These are phyloP conservation scores for Brachionus sp. DNA, from an alignment of 1,140 invertebrate species.

Conservation along the genomic window DNA sequence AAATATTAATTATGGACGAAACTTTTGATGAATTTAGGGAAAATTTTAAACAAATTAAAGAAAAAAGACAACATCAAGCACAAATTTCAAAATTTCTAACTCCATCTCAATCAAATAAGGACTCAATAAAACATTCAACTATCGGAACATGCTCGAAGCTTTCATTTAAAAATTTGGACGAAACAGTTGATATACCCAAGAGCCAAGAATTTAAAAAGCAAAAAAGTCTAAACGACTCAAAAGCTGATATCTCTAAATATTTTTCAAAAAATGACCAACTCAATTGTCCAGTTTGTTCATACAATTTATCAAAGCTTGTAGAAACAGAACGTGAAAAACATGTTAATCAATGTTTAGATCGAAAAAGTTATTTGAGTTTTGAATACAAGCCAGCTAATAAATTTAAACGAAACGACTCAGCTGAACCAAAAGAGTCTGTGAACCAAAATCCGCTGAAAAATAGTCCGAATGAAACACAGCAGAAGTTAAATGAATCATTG, in stretches of 20 bases:
- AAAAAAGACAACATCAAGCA: constrained; percentile 23
- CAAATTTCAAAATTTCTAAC: constrained; percentile 41
- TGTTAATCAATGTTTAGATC: constrained; percentile 30
- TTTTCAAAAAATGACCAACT: constrained; percentile 18
- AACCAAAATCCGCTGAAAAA: background rate
- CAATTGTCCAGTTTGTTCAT: constrained; percentile 30
- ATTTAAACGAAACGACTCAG: background rate
- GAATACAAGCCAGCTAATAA: background rate
- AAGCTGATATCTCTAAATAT: constrained; percentile 30
- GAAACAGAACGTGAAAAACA: constrained; percentile 7
- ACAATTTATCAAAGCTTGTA: background rate
- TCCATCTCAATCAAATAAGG: background rate
- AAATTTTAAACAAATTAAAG: constrained; percentile 45
- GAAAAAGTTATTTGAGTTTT: background rate
- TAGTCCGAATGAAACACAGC: background rate
- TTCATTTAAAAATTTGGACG: constrained; percentile 1
- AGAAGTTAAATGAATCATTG: constrained; percentile 1
- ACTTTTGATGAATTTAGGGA: constrained; percentile 45
- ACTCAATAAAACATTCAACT: background rate
- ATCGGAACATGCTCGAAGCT: background rate
- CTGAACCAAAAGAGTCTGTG: background rate
- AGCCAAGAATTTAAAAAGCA: background rate
- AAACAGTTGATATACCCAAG: constrained; percentile 6
- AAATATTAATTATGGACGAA: constrained; percentile 34
- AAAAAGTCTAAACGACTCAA: background rate